Conservation (phyloP, 2,888 invertebrate genomes). For the Masnerella sp. region DNA sequence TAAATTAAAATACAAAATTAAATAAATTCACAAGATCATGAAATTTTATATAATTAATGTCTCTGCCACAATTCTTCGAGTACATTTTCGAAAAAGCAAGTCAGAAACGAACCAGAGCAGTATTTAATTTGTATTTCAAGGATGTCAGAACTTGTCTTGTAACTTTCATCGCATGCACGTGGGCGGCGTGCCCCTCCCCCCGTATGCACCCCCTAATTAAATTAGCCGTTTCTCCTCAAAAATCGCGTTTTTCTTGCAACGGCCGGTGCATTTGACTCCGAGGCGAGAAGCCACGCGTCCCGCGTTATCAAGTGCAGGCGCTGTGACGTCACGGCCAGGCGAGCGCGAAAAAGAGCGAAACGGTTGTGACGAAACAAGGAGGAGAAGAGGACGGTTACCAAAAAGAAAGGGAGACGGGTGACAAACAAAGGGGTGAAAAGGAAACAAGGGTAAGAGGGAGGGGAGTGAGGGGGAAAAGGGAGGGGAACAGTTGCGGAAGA, state of each 20-base stretch:
- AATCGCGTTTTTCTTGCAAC: constrained; percentile 49
- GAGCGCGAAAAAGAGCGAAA: constrained; percentile 29
- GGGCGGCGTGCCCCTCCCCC: background rate
- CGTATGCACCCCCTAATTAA: constrained; percentile 25
- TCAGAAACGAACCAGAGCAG: no score
- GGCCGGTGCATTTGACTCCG: constrained; percentile 63
- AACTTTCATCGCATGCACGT: no score
- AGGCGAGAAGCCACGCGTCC: constrained; percentile 52
- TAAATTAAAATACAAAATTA: no score
- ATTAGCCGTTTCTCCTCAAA: constrained; percentile 42
- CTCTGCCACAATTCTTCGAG: no score
- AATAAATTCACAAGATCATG: no score
- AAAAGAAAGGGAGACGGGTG: constrained; percentile 19
- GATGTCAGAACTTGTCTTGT: no score
- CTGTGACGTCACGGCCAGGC: constrained; percentile 56
- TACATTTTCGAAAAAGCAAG: no score
- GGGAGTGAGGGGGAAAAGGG: no score
- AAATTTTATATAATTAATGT: no score
- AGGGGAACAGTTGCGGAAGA: constrained; percentile 20
- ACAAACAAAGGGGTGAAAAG: no score
- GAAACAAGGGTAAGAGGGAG: no score
- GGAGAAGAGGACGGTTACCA: constrained; percentile 21
- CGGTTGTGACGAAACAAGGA: constrained; percentile 19
- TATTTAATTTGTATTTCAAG: no score
- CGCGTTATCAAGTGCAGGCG: constrained; percentile 60